phyloP scores from a whole-genome alignment of 1,140 invertebrate genomes.

The Capitella teleta region DNA sequence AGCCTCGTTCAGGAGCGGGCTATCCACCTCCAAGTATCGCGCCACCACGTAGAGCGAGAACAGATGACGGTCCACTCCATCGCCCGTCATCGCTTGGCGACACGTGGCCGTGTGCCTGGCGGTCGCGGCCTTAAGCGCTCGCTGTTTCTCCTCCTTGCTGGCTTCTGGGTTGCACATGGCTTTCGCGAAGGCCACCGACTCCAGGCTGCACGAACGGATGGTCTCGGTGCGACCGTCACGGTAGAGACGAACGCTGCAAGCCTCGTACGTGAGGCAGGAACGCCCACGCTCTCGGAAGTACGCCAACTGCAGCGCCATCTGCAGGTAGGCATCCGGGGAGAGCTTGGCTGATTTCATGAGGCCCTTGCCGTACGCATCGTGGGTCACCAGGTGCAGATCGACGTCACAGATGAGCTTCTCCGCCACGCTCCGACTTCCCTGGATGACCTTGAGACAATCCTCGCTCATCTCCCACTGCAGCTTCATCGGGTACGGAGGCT shows the following conservation, averaged over 20 bases:
- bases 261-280: constrained; percentile 12
- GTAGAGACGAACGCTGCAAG: constrained; percentile 50
- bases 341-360: constrained; percentile 86
- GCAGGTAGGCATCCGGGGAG: constrained; percentile 91
- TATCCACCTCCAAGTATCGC: constrained; percentile 92
- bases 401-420: constrained; percentile 59
- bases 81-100: constrained; percentile 91
- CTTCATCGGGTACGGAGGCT: constrained; percentile 67
- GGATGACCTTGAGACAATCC: constrained; percentile 28
- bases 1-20: constrained; percentile 85
- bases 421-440: constrained; percentile 36
- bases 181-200: constrained; percentile 82
- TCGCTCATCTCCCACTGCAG: constrained; percentile 61
- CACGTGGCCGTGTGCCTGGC: constrained; percentile 73
- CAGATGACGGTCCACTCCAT: constrained; percentile 90
- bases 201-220: constrained; percentile 84
- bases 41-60: constrained; percentile 97
- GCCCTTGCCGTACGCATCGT: constrained; percentile 80
- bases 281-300: constrained; percentile 58
- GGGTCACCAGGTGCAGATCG: constrained; percentile 73
- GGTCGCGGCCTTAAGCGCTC: constrained; percentile 62
- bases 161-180: constrained; percentile 65
- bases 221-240: constrained; percentile 95
- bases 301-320: constrained; percentile 87
- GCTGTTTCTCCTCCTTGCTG: constrained; percentile 53